Evolutionary conservation across 2,113 vertebrate genomes (phyloP), one percentile per base, ranked within the genome.

Genomic region (Leucopternis melanops): DNA sequence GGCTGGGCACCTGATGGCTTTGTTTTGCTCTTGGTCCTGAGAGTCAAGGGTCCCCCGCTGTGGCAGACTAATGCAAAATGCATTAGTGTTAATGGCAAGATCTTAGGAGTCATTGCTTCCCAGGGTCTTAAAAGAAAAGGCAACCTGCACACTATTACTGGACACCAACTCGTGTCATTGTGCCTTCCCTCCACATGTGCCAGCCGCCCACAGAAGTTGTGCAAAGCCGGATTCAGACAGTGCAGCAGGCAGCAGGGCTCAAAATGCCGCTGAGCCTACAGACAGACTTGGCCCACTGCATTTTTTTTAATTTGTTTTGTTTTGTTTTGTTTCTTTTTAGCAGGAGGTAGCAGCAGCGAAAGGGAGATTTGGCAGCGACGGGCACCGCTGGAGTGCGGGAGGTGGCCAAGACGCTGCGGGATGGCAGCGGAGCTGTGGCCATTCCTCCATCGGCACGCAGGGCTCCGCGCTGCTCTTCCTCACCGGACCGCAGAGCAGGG

Each of bases 11-110:
- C 91, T 31, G 52, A 25, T 38, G 59, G 69, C 86, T 96, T 84
- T 92, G 92, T 71, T 88, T 73, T 83, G 57, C 82, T 93, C 88
- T 58, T 70, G 61, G 88, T 89, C 73, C 61, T 82, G 54, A 44
- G 78, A 90, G 81, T 50, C 54, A n/a, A 62, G 69, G 36, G 47
- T 74, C 32, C 32, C 95, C 88, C 1, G 5, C 61, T 38, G 95
- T 18, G 84, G 22, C 70, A 80, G 83, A 34, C 70, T 94, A 49
- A 93, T 88, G 66, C 44, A 72, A 75, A 94, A 87, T 57, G 73
- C 77, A 74, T 96, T 94, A 84, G 55, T 32, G 69, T 63, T 91
- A 94, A 91, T 34, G 70, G 88, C 49, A 57, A 71, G 23, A 57
- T 47, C 57, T 83, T 69, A 7, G 66, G 81, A 92, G 31, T 25